Percentiles rank a stretch among this genome's conserved stretches.
Evolutionary conservation across 2,888 invertebrate genomes (phyloP).

Genomic region (Periphyllus acericola): DNA sequence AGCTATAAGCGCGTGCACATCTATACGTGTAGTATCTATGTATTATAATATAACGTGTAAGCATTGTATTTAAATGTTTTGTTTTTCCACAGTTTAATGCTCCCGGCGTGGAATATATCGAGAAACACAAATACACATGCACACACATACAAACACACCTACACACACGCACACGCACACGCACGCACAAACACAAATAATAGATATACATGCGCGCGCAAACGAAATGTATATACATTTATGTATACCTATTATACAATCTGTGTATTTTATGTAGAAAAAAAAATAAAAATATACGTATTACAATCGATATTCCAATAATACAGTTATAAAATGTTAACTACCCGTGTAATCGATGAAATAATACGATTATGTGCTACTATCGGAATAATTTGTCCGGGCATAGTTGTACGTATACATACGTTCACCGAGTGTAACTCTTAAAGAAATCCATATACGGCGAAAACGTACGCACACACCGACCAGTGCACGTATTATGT

Average conservation of each 20-base stretch:
- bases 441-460: conserved; percentile 43
- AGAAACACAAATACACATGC: no score
- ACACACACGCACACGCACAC: conserved; percentile 23
- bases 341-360: conserved; percentile 37
- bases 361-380: conserved; percentile 36
- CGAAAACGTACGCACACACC: not conserved
- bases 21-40: not conserved
- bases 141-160: not conserved
- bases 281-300: not conserved
- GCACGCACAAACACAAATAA: not conserved
- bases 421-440: not conserved
- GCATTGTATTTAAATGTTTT: conserved; percentile 58
- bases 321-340: conserved; percentile 60
- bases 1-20: not conserved
- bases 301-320: conserved; percentile 36
- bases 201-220: not conserved
- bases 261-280: conserved; percentile 28
- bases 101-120: not conserved
- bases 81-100: conserved; percentile 42
- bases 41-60: not conserved
- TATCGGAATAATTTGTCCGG: conserved; percentile 48
- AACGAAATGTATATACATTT: conserved; percentile 17
- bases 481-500: not conserved
- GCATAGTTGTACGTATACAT: not conserved
- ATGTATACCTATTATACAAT: no score